These are phyloP conservation scores for Hirtodrosophila alboralis DNA, from an alignment of 2,888 invertebrate species.

Conservation along the genomic window DNA sequence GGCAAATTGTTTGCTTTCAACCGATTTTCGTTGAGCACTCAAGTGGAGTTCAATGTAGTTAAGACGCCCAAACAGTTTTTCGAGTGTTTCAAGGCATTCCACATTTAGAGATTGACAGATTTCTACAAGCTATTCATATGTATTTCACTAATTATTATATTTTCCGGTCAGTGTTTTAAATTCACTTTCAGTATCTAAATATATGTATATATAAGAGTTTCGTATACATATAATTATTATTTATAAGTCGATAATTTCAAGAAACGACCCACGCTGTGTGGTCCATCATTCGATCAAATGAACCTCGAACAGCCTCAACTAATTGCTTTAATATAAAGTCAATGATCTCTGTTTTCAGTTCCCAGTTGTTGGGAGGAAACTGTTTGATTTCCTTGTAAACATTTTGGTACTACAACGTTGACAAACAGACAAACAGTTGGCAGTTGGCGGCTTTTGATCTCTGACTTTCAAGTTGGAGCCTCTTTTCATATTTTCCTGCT, in stretches of 20 bases:
- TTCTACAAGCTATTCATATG: neutral
- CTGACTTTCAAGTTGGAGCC: slow-evolving; percentile 22
- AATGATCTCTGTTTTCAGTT: slow-evolving; percentile 24
- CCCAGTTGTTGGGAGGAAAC: slow-evolving; percentile 6
- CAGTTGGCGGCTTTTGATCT: slow-evolving; percentile 65
- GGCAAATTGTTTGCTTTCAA: slow-evolving; percentile 39
- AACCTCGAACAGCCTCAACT: neutral
- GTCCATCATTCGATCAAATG: slow-evolving; percentile 13
- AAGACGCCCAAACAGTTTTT: slow-evolving; percentile 28
- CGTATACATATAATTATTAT: too few species aligned
- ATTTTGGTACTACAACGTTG: slow-evolving; percentile 49
- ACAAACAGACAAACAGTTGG: slow-evolving; percentile 59
- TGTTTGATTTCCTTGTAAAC: slow-evolving; percentile 74
- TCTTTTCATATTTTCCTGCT: slow-evolving; percentile 11
- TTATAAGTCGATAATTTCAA: slow-evolving; percentile 1
- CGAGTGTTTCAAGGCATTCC: slow-evolving; percentile 26
- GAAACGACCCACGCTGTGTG: slow-evolving; percentile 16
- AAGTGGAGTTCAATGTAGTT: slow-evolving; percentile 31
- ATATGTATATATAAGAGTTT: too few species aligned
- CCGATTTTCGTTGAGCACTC: slow-evolving; percentile 12
- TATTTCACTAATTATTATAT: slow-evolving; percentile 15
- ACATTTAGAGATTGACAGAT: slow-evolving; percentile 12
- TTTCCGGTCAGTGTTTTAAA: slow-evolving; percentile 11
- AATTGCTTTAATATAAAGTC: slow-evolving; percentile 21
- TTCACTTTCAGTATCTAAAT: too few species aligned